phyloP scores from a whole-genome alignment of 2,888 invertebrate genomes.

The Drosophila longiperda region DNA sequence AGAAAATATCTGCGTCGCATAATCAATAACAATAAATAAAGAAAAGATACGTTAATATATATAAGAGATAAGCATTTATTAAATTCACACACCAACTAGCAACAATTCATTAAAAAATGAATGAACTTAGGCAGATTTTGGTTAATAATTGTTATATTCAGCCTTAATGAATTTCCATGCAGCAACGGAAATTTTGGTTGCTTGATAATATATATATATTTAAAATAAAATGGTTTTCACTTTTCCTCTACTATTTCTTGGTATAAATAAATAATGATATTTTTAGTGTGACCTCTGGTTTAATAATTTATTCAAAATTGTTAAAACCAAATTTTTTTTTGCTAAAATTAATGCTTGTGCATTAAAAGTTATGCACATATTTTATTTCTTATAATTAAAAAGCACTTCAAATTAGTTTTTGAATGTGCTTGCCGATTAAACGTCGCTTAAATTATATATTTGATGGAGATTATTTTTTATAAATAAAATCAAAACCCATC shows the following conservation, averaged over 20 bases:
- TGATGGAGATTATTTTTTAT: background rate
- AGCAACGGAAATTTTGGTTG: background rate
- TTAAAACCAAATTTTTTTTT: background rate
- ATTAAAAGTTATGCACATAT: no score
- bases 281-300: background rate
- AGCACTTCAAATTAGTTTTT: no score
- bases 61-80: background rate
- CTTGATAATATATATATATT: background rate
- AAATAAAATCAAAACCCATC: background rate
- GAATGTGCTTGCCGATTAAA: background rate
- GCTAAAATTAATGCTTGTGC: background rate
- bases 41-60: background rate
- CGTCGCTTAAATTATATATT: background rate
- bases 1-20: background rate
- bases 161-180: background rate
- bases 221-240: background rate
- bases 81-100: background rate
- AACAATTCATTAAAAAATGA: background rate
- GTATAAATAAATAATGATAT: background rate
- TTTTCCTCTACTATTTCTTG: background rate
- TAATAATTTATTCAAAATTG: background rate
- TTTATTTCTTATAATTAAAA: no score
- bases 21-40: background rate
- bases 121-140: background rate
- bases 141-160: background rate